phyloP scores from a whole-genome alignment of 2,888 invertebrate species.

The Ophion ellenae region DNA sequence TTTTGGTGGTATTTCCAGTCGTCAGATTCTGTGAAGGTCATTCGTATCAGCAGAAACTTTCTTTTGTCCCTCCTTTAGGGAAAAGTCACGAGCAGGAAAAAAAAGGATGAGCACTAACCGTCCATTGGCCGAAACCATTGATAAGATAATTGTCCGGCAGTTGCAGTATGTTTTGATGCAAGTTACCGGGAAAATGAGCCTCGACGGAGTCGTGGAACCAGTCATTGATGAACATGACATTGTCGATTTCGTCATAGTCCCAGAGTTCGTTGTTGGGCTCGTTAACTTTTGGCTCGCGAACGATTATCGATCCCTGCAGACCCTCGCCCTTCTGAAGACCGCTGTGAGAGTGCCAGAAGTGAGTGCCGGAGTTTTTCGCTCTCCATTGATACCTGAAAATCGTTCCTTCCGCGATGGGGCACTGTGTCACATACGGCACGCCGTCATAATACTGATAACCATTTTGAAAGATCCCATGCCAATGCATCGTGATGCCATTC shows the following conservation, averaged over 20 bases:
- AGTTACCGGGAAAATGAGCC: conserved; percentile 91
- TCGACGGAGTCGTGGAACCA: conserved; percentile 87
- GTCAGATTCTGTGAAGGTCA: conserved; percentile 67
- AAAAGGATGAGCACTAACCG: conserved; percentile 40
- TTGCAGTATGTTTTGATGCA: conserved; percentile 91
- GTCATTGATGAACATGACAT: conserved; percentile 66
- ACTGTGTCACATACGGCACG: conserved; percentile 94
- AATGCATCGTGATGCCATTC: conserved; percentile 94
- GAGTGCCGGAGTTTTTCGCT: conserved; percentile 80
- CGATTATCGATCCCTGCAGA: conserved; percentile 86
- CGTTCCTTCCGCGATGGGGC: conserved; percentile 93
- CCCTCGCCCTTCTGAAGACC: conserved; percentile 86
- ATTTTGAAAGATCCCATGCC: conserved; percentile 94
- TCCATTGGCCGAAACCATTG: conserved; percentile 89
- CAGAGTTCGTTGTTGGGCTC: conserved; percentile 64
- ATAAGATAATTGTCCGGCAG: conserved; percentile 92
- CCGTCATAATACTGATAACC: conserved; percentile 94
- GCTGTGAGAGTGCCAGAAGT: conserved; percentile 83
- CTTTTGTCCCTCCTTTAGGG: not conserved
- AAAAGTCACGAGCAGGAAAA: not conserved
- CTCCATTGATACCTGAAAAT: conserved; percentile 87
- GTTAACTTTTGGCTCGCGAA: conserved; percentile 84
- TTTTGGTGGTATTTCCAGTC: conserved; percentile 69
- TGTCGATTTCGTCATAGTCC: conserved; percentile 63
- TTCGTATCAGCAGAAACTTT: not conserved